Base-by-base conservation (phyloP, 2,113 vertebrate species). In the Channa argus region DNA sequence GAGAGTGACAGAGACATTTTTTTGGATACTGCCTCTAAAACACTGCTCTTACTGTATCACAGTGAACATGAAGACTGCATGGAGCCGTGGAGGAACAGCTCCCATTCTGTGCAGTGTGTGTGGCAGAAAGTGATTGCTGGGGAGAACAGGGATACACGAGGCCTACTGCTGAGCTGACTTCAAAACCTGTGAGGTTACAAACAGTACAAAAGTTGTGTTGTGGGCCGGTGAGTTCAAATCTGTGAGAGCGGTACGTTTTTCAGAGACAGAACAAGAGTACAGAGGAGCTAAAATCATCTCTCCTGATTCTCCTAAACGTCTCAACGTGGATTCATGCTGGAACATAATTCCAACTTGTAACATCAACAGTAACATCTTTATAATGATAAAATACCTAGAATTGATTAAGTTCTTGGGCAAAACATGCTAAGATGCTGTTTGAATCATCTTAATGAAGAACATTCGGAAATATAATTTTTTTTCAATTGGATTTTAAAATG, bases 21-120 rank as follows among this genome's bases (percentile, higher is more conserved):
- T 84, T 85, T 55, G 38, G 59, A 64, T 72, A 49, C 58, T 60
- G 71, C 64, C 66, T 79, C 58, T 76, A 71, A 85, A 86, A 82
- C 10, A 11, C 46, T 45, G 11, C 71, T 81, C 77, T 66, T 84
- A 67, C 44, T 69, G 80, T 72, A 89, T 82, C 84, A 91, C 41
- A 87, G 88, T 52, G 62, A 90, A 89, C 80, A 88, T 53, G 52
- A 73, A 86, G 71, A 71, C 64, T 53, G 79, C n/a, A 46, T 38
- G 7, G 62, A 72, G 74, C 53, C 43, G 63, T 54, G 39, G 77
- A 15, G 53, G 71, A 69, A 60, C 54, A 55, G 70, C 66, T 60
- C 77, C 62, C 39, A 51, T 24, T 77, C 38, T 52, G 68, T n/a
- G n/a, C 58, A 38, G 67, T n/a, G 49, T 82, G 63, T 14, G 73